Evolutionary conservation across 2,888 invertebrate genomes (phyloP).

Genomic region (Dicyrtomina minuta): DNA sequence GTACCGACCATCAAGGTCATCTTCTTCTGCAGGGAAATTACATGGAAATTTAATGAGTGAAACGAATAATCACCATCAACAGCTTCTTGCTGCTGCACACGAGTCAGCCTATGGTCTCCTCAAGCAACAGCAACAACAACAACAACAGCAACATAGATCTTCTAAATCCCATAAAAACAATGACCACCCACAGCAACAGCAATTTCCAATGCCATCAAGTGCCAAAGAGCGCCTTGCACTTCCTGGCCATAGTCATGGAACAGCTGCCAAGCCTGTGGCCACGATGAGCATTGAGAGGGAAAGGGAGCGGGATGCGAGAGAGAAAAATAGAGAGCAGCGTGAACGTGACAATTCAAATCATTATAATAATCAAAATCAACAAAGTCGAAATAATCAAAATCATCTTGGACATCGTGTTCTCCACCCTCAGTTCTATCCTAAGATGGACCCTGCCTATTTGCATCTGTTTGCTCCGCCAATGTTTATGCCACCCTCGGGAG

Average conservation of each 20-base stretch:
- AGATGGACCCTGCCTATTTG: constrained; percentile 48
- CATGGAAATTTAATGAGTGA: constrained; percentile 16
- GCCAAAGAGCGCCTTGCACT: constrained; percentile 17
- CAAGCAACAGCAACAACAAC: background rate
- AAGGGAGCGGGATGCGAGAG: background rate
- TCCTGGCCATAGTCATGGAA: constrained; percentile 25
- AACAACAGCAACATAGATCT: background rate
- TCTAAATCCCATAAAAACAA: constrained; percentile 16
- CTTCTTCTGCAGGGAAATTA: constrained; percentile 10
- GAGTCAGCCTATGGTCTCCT: constrained; percentile 4
- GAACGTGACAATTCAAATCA: background rate
- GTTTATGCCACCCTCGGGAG: constrained; percentile 41
- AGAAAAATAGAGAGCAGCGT: background rate
- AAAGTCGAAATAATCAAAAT: constrained; percentile 11
- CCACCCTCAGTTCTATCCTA: constrained; percentile 35
- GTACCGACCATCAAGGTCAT: constrained; percentile 6
- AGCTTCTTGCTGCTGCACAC: no score
- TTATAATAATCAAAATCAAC: constrained; percentile 12
- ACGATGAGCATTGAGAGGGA: background rate
- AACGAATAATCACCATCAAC: constrained; percentile 4
- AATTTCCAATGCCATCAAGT: constrained; percentile 6
- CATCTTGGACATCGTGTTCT: constrained; percentile 2
- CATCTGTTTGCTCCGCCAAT: constrained; percentile 41
- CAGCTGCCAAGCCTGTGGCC: constrained; percentile 7
- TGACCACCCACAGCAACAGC: no score